A percentile compares a stretch with the other conserved stretches of the same genome.
phyloP scores from a whole-genome alignment of 2,113 vertebrate species.

The Cariama cristata region DNA sequence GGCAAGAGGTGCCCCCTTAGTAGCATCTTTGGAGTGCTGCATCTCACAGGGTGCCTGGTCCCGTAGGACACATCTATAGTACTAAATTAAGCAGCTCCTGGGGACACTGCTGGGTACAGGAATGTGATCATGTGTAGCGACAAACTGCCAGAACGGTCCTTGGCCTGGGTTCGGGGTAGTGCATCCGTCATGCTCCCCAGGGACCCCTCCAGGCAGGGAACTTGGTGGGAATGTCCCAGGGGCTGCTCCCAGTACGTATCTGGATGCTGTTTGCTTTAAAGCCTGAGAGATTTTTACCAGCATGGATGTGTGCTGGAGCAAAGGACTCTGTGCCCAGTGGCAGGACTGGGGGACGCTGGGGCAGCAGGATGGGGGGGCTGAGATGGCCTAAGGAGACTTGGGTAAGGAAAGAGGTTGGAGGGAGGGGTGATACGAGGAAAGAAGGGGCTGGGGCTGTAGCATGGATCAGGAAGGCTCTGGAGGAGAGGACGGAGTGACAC shows the following conservation, averaged over 20 bases:
- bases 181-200: accelerated
- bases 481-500: neutral
- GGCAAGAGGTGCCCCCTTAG: neutral
- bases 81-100: neutral
- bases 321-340: neutral
- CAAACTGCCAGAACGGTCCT: neutral
- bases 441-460: neutral
- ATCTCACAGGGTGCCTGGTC: neutral
- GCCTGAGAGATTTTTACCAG: neutral
- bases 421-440: neutral
- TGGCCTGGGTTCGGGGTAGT: neutral
- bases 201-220: neutral
- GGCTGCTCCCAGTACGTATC: neutral
- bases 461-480: neutral
- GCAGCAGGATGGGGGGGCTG: neutral
- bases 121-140: neutral
- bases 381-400: neutral
- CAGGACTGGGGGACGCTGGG: neutral
- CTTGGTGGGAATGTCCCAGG: neutral
- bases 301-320: neutral
- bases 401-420: neutral
- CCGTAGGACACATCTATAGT: neutral
- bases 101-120: neutral
- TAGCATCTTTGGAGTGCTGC: neutral
- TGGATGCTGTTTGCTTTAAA: neutral